A percentile compares a stretch with the other conserved stretches of the same genome.
phyloP scores from a whole-genome alignment of 2,888 invertebrate species.

The Parascotia fuliginaria region DNA sequence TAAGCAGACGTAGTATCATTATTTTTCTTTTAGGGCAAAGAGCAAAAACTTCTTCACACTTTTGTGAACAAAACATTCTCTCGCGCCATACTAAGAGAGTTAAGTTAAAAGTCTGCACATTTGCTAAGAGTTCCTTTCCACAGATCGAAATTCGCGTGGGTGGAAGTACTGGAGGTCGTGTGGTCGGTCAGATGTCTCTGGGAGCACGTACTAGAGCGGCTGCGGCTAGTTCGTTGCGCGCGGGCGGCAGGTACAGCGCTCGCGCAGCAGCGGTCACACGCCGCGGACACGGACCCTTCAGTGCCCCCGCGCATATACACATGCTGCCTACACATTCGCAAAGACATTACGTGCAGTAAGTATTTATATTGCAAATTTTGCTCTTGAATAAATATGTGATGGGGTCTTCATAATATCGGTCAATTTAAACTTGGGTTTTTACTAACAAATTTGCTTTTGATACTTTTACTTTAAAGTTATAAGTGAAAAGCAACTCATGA shows the following conservation, averaged over 20 bases:
- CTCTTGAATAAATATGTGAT: neutral
- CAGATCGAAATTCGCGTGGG: conserved; percentile 79
- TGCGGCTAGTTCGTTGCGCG: conserved; percentile 94
- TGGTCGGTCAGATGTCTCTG: conserved; percentile 92
- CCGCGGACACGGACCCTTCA: conserved; percentile 95
- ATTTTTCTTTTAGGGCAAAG: no score
- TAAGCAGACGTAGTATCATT: no score
- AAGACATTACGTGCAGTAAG: conserved; percentile 80
- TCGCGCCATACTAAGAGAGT: no score
- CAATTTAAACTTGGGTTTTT: no score
- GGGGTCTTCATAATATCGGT: no score
- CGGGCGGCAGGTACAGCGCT: conserved; percentile 94
- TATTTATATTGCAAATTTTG: conserved; percentile 18
- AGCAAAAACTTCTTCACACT: no score
- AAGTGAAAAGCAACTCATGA: no score
- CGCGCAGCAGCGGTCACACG: conserved; percentile 95
- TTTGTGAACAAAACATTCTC: no score
- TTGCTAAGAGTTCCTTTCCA: conserved; percentile 1
- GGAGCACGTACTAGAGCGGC: conserved; percentile 96
- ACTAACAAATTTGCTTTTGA: no score
- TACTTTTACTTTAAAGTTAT: no score
- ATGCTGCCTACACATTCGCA: conserved; percentile 87
- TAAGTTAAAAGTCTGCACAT: no score
- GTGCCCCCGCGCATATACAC: conserved; percentile 90
- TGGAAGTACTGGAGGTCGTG: conserved; percentile 68